Conservation (phyloP, 1,140 invertebrate species). For the Sarcophaga bullata region DNA sequence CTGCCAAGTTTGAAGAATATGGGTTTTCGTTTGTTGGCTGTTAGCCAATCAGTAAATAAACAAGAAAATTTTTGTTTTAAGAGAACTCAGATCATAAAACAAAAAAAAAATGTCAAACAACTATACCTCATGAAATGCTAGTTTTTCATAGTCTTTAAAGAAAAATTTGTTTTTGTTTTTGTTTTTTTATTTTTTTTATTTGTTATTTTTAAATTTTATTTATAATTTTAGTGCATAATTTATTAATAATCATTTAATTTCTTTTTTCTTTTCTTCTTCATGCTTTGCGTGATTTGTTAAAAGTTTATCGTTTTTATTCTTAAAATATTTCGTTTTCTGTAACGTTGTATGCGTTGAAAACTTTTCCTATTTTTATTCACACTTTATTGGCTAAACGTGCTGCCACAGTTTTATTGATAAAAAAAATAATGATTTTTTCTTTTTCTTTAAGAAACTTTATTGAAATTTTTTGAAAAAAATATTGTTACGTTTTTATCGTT, state of each 20-base stretch:
- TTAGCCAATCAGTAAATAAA: background rate
- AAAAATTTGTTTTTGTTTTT: background rate
- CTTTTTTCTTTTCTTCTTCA: too few relatives aligned
- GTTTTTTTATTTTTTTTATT: background rate
- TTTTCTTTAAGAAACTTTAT: too few relatives aligned
- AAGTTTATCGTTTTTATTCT: too few relatives aligned
- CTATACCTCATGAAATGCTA: constrained; percentile 9
- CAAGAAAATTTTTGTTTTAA: background rate
- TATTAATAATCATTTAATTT: background rate
- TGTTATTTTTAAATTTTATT: background rate
- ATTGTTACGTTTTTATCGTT: too few relatives aligned
- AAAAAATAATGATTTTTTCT: too few relatives aligned
- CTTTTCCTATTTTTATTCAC: too few relatives aligned
- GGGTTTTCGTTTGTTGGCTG: background rate
- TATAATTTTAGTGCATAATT: background rate
- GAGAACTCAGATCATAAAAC: background rate
- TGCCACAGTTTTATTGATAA: too few relatives aligned
- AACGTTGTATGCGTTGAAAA: too few relatives aligned
- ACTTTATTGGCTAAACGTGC: too few relatives aligned
- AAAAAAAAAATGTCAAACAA: background rate
- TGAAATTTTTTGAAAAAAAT: too few relatives aligned
- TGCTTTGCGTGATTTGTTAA: too few relatives aligned
- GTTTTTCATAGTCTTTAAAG: background rate
- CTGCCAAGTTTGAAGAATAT: constrained; percentile 13
- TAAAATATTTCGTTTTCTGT: too few relatives aligned